Conservation (phyloP, 2,888 invertebrate genomes). For the Villa cingulata region DNA sequence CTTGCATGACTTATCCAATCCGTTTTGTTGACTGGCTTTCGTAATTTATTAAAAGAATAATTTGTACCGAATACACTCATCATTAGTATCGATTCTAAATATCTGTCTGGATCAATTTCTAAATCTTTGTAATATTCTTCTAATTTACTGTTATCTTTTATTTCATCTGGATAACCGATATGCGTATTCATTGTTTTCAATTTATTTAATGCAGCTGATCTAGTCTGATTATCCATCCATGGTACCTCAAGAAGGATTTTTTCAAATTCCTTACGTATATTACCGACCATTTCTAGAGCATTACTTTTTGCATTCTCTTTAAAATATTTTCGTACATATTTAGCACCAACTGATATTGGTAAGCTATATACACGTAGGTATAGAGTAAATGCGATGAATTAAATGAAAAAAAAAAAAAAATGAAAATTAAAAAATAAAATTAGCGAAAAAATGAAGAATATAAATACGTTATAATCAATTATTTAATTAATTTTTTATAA, state of each 20-base stretch:
- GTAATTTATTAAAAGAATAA: slow-evolving; percentile 60
- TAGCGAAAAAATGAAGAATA: too few relatives aligned
- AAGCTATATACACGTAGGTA: slow-evolving; percentile 37
- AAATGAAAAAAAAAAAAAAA: not conserved
- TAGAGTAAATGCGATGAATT: not conserved
- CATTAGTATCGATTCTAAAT: slow-evolving; percentile 63
- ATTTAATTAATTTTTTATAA: not conserved
- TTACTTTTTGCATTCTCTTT: slow-evolving; percentile 69
- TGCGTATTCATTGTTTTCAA: slow-evolving; percentile 73
- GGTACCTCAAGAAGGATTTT: slow-evolving; percentile 64
- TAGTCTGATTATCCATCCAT: slow-evolving; percentile 88
- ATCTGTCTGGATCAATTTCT: slow-evolving; percentile 53
- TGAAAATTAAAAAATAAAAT: not conserved
- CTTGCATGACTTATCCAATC: slow-evolving; percentile 76
- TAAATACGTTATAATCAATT: too few relatives aligned
- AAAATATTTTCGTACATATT: slow-evolving; percentile 80
- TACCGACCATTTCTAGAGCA: slow-evolving; percentile 76
- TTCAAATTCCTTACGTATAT: slow-evolving; percentile 69
- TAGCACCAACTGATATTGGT: slow-evolving; percentile 63
- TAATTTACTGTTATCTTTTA: slow-evolving; percentile 66
- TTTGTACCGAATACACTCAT: slow-evolving; percentile 68
- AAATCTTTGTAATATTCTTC: slow-evolving; percentile 65
- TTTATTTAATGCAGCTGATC: slow-evolving; percentile 61
- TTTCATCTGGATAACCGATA: slow-evolving; percentile 85
- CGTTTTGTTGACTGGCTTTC: slow-evolving; percentile 69